Conservation (phyloP, 35 echinoderm and acorn worm species). For the Stichopus chloronotus region DNA sequence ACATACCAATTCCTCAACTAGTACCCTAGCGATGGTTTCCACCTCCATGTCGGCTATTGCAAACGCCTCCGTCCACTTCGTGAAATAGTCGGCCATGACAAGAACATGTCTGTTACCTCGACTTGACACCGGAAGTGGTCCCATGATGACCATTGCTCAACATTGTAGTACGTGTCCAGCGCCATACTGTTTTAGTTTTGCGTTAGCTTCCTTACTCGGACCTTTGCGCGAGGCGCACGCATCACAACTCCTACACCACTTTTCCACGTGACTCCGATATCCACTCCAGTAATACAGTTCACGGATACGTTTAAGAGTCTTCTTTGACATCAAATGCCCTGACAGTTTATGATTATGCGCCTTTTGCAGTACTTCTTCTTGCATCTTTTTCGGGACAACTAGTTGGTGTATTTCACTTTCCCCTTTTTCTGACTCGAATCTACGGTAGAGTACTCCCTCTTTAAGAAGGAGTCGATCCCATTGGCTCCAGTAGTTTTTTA, state of each 20-base stretch:
- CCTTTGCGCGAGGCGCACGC: constrained; percentile 59
- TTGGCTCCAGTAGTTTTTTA: constrained; percentile 50
- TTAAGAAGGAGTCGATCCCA: constrained; percentile 60
- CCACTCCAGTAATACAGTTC: constrained; percentile 68
- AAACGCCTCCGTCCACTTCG: constrained; percentile 76
- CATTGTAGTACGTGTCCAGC: constrained; percentile 24
- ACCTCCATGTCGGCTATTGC: constrained; percentile 39
- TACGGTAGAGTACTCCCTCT: constrained; percentile 60
- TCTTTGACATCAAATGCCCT: constrained; percentile 55
- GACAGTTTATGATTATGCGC: constrained; percentile 57
- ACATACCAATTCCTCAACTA: constrained; percentile 29
- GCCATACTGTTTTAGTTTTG: constrained; percentile 8
- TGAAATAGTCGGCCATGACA: constrained; percentile 61
- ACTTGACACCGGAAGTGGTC: constrained; percentile 52
- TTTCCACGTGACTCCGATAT: constrained; percentile 44
- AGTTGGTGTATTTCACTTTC: constrained; percentile 6
- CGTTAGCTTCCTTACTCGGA: constrained; percentile 34
- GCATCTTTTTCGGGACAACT: constrained; percentile 45
- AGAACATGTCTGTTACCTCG: constrained; percentile 57
- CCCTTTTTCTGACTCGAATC: constrained; percentile 72
- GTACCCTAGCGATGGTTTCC: constrained; percentile 30
- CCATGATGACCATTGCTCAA: constrained; percentile 52
- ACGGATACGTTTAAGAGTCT: constrained; percentile 46
- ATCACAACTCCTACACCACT: constrained; percentile 56
- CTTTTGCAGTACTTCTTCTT: constrained; percentile 41